A percentile compares a stretch with the other conserved stretches of the same genome.
Evolutionary conservation across 2,113 vertebrate genomes (phyloP).

Genomic region (Hippopotamus amphibius): DNA sequence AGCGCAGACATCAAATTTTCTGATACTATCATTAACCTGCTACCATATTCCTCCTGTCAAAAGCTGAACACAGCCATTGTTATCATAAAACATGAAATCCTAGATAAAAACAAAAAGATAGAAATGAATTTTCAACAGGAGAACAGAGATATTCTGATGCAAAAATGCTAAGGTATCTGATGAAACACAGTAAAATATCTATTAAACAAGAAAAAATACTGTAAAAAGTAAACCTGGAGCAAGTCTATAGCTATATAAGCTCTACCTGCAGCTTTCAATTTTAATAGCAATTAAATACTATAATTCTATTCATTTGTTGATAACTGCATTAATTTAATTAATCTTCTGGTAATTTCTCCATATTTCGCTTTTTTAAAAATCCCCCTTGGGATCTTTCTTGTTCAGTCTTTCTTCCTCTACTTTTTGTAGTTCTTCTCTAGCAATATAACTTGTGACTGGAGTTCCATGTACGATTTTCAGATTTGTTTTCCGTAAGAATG

Average conservation of each 20-base stretch:
- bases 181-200: background rate
- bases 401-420: background rate
- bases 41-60: constrained; percentile 40
- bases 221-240: background rate
- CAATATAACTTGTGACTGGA: background rate
- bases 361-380: background rate
- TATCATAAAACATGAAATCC: constrained; percentile 96
- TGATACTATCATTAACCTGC: background rate
- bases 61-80: background rate
- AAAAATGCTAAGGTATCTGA: background rate
- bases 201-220: background rate
- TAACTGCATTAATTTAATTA: background rate
- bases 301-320: background rate
- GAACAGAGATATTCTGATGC: background rate
- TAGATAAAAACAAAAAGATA: constrained; percentile 78
- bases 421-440: background rate
- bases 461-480: background rate
- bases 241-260: background rate
- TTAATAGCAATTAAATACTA: background rate
- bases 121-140: background rate
- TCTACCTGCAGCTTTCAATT: background rate
- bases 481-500: background rate
- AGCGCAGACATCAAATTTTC: background rate
- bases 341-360: background rate
- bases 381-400: background rate